Base-by-base conservation (phyloP, 1,140 invertebrate species). In the Oppia nitens region DNA sequence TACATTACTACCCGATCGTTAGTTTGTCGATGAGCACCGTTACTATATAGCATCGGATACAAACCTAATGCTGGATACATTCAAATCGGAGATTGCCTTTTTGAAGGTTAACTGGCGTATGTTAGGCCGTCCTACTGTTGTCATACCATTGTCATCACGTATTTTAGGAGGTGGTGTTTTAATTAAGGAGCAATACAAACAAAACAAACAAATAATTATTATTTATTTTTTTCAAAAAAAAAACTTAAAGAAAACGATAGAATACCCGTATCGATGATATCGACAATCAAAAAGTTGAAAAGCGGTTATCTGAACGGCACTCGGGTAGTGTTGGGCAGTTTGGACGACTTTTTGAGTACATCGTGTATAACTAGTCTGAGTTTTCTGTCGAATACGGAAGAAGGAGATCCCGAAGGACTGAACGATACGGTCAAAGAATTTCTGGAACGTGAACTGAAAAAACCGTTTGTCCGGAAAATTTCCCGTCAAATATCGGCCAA, bases 251-350 rank as follows among this genome's bases (percentile, higher is more conserved):
- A 96, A 76, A 82, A 92, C 73, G 85, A 86, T 53, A 85, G 83
- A 72, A 83, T 94, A 55, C 91, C 90, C 4, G 76, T 87, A 67
- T 87, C 92, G 0, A 88, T 98, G 80, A 83, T 96, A 64, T 92
- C 90, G 20, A 97, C 93, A 2, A 91, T 98, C 77, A 93, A 95
- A 69, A 99, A 99, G 73, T 74, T 98, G 1, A 94, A 95, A 72
- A 96, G 91, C 64, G 95, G 95, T 25, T 98, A 98, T 69, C 94
- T 98, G 48, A 95, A 95, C 71, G 95, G 93, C 26, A 96, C 94
- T 40, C 73, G 79, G 69, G 91, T 96, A 0, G 89, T 89, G 58
- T 72, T 97, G 23, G 92, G 92, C 45, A 83, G 83, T 71, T 72
- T 97, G 12, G 83, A 82, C 60, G 91, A 96, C 63, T 98, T 97